These are phyloP conservation scores for Formicarius rufipectus DNA, from an alignment of 2,113 vertebrate genomes.

Conservation along the genomic window DNA sequence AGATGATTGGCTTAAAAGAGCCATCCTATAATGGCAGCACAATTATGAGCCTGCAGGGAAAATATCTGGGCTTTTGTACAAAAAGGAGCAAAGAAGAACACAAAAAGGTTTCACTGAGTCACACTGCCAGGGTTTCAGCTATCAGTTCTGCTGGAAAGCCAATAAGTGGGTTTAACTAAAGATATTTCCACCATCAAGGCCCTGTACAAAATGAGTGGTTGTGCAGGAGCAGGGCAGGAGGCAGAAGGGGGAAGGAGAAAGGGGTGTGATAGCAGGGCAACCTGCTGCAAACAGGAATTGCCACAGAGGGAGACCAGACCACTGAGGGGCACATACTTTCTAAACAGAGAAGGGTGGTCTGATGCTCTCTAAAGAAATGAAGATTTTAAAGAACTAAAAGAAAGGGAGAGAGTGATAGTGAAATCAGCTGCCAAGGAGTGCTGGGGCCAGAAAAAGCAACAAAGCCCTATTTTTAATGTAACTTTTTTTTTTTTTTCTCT, in stretches of 20 bases:
- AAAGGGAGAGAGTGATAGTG: background rate
- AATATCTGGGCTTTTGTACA: constrained; percentile 48
- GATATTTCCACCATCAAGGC: background rate
- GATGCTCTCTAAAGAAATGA: constrained; percentile 10
- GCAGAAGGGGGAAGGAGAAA: background rate
- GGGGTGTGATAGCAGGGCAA: background rate
- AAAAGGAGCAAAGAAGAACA: constrained; percentile 30
- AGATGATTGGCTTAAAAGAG: constrained; percentile 40
- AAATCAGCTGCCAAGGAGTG: constrained; percentile 54
- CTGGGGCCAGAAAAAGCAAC: constrained; percentile 65
- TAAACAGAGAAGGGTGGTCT: constrained; percentile 7
- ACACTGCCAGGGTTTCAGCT: constrained; percentile 33
- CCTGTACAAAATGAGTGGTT: background rate
- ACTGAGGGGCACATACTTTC: background rate
- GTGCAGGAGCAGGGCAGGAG: background rate
- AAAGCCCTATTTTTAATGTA: constrained; percentile 67
- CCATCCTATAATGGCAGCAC: constrained; percentile 26
- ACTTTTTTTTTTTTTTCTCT: constrained; percentile 15
- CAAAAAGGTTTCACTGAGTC: constrained; percentile 34
- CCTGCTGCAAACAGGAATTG: background rate
- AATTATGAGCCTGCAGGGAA: constrained; percentile 57
- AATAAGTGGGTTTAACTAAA: constrained; percentile 15
- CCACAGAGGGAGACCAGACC: background rate
- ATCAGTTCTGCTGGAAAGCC: constrained; percentile 30
- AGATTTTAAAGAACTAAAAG: background rate